These are phyloP conservation scores for Octodon degus DNA, from an alignment of 2,113 vertebrate genomes.

Conservation along the genomic window DNA sequence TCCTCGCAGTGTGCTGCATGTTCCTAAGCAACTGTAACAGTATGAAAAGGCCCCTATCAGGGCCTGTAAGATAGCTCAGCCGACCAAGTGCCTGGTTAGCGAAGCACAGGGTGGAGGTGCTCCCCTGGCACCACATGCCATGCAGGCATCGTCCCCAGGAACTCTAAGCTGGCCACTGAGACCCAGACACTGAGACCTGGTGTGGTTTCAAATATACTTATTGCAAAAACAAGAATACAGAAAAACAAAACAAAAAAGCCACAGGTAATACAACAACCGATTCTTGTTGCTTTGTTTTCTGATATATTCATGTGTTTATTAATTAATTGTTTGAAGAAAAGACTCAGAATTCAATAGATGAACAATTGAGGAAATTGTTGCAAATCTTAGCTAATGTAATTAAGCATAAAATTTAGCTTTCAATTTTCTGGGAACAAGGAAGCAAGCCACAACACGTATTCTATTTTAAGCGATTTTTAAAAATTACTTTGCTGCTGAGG, in stretches of 20 bases:
- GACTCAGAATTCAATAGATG: slow-evolving; percentile 13
- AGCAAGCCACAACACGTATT: neutral
- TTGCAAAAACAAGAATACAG: neutral
- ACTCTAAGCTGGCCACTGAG: no score
- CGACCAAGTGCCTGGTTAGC: no score
- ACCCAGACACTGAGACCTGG: no score
- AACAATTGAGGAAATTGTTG: neutral
- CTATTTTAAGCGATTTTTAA: slow-evolving; percentile 28
- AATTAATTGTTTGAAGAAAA: neutral
- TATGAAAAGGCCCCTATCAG: neutral
- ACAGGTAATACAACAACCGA: neutral
- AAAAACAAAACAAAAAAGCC: neutral
- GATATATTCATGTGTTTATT: neutral
- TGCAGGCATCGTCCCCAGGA: no score
- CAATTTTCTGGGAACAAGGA: slow-evolving; percentile 39
- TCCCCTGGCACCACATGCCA: no score
- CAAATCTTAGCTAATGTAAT: slow-evolving; percentile 45
- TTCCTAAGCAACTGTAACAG: neutral
- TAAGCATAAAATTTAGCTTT: slow-evolving; percentile 25
- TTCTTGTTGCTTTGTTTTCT: neutral
- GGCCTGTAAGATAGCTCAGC: no score
- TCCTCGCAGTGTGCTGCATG: neutral
- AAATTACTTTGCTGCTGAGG: neutral
- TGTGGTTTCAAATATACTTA: neutral
- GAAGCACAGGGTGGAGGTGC: no score